These are phyloP conservation scores for Megathymus violae DNA, from an alignment of 1,140 invertebrate species.

Conservation along the genomic window DNA sequence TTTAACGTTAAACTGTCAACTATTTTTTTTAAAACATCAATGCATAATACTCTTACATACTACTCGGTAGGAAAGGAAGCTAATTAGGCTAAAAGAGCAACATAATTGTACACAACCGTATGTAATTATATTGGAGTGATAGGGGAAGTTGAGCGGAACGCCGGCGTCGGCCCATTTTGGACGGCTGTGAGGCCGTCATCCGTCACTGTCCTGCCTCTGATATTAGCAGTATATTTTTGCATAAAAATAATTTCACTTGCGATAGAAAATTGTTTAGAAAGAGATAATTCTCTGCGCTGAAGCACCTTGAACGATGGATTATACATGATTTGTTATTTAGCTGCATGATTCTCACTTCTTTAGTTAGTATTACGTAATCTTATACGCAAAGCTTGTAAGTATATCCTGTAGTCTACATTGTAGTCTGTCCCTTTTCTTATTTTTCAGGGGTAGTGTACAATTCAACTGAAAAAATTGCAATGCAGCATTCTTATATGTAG, in stretches of 20 bases:
- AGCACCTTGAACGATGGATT: constrained; percentile 10
- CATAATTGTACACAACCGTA: constrained; percentile 8
- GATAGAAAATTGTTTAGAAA: constrained; percentile 40
- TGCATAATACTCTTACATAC: no score
- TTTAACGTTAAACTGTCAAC: no score
- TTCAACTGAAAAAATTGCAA: no score
- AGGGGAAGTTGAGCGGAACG: constrained; percentile 49
- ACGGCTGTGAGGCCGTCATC: constrained; percentile 44
- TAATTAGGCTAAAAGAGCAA: constrained; percentile 6
- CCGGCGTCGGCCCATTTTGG: constrained; percentile 45
- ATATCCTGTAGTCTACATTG: no score
- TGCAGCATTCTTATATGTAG: no score
- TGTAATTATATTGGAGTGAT: constrained; percentile 44
- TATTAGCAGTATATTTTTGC: constrained; percentile 70
- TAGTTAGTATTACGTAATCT: no score
- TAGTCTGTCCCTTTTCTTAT: no score
- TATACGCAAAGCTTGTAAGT: no score
- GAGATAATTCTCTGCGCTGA: constrained; percentile 36
- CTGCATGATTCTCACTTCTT: no score
- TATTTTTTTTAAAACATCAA: no score
- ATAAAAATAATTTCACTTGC: constrained; percentile 62
- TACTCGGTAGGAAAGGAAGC: not conserved
- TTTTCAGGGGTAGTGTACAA: no score
- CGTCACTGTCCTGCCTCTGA: constrained; percentile 60
- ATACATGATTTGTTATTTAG: constrained; percentile 1